phyloP scores from a whole-genome alignment of 2,113 vertebrate genomes.

The Scophthalmus maximus region DNA sequence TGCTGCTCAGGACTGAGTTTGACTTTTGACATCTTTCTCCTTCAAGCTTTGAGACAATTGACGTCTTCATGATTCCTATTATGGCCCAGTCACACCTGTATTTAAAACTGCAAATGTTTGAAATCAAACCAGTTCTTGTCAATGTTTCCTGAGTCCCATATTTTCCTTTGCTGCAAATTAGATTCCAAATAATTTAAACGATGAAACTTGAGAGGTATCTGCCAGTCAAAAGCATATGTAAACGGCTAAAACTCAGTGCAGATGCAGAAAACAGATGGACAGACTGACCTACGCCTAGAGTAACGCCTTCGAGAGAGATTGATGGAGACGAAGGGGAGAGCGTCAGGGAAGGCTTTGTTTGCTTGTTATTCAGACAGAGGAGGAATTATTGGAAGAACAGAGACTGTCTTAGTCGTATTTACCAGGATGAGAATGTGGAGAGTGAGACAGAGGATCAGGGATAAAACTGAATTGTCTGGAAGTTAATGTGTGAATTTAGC shows the following conservation, averaged over 20 bases:
- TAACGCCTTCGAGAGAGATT: slow-evolving; percentile 12
- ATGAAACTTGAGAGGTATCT: slow-evolving; percentile 1
- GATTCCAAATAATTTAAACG: neutral
- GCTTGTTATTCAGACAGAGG: neutral
- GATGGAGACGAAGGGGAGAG: slow-evolving; percentile 11
- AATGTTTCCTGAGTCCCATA: too few species aligned
- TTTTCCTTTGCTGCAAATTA: neutral
- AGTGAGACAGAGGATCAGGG: neutral
- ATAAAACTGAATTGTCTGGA: slow-evolving; percentile 1
- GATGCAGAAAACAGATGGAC: slow-evolving; percentile 40
- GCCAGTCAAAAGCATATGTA: too few species aligned
- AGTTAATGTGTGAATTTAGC: neutral
- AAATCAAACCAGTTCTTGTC: too few species aligned
- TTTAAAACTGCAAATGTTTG: too few species aligned
- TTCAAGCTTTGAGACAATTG: too few species aligned
- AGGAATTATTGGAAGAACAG: slow-evolving; percentile 14
- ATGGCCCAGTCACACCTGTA: too few species aligned
- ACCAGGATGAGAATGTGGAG: slow-evolving; percentile 29
- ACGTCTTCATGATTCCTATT: too few species aligned
- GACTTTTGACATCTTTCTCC: too few species aligned
- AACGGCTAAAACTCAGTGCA: neutral
- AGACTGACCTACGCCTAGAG: slow-evolving; percentile 7
- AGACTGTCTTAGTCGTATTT: neutral
- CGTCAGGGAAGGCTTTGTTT: slow-evolving; percentile 15
- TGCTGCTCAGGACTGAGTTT: too few species aligned